Evolutionary conservation across 2,113 vertebrate genomes (phyloP).

Genomic region (Micromys minutus): DNA sequence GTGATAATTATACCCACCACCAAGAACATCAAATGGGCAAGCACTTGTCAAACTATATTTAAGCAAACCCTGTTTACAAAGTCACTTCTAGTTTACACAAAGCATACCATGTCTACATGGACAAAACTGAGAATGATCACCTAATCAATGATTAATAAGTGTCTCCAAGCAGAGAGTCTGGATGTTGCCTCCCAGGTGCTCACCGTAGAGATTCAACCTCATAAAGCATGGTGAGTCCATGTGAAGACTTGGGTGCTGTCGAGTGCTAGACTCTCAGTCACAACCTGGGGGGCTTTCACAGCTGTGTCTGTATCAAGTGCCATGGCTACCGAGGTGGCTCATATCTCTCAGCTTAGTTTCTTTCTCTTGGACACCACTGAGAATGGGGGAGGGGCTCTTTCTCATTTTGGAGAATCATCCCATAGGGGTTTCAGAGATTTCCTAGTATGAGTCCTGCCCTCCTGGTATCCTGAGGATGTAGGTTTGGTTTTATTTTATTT

Average conservation of each 20-base stretch:
- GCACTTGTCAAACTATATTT: slow-evolving; percentile 21
- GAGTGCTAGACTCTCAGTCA: fast-evolving
- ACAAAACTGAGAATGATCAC: background rate
- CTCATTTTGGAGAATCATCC: fast-evolving
- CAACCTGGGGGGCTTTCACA: background rate
- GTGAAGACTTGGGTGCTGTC: fast-evolving
- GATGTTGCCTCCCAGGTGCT: background rate
- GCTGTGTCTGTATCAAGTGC: no score
- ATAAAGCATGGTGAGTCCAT: fast-evolving
- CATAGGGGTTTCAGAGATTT: fast-evolving
- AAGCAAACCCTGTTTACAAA: slow-evolving; percentile 50
- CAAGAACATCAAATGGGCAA: slow-evolving; percentile 17
- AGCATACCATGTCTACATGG: slow-evolving; percentile 17
- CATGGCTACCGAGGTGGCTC: fast-evolving
- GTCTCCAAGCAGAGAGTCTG: background rate
- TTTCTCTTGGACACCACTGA: fast-evolving
- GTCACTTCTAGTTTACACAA: slow-evolving; percentile 3
- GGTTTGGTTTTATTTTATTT: background rate
- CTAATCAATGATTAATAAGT: slow-evolving; percentile 44
- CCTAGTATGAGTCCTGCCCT: fast-evolving
- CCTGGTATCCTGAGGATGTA: fast-evolving
- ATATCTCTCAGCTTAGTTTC: fast-evolving
- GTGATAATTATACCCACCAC: background rate
- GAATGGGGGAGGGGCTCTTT: fast-evolving
- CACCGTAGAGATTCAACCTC: background rate